These are phyloP conservation scores for Acanthopleura granulata DNA, from an alignment of 2,888 invertebrate species.

Conservation along the genomic window DNA sequence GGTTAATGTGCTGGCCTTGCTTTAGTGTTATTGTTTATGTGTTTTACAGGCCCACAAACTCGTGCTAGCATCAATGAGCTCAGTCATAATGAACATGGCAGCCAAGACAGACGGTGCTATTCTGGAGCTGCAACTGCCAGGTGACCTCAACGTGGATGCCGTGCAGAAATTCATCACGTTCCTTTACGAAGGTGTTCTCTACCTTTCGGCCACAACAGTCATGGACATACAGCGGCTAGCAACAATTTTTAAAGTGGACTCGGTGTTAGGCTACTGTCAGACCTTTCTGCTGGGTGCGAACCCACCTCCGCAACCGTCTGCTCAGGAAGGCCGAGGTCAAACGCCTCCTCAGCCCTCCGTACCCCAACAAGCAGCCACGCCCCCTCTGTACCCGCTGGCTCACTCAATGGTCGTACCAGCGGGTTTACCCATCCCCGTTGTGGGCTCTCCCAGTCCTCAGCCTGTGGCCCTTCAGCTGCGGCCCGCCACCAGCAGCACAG, in stretches of 20 bases:
- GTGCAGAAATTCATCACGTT: constrained; percentile 17
- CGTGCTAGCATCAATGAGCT: constrained; percentile 8
- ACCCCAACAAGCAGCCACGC: background rate
- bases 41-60: constrained; percentile 12
- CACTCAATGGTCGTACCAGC: background rate
- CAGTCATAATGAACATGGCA: constrained; percentile 15
- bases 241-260: constrained; percentile 10
- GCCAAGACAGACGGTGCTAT: constrained; percentile 12
- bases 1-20: no score
- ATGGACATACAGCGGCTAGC: constrained; percentile 4
- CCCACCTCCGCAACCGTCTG: background rate
- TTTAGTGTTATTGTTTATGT: background rate
- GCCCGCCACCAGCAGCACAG: background rate
- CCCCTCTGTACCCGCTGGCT: background rate
- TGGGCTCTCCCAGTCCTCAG: background rate
- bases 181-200: constrained; percentile 4
- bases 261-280: constrained; percentile 3
- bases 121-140: constrained; percentile 11
- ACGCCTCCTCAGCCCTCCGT: background rate
- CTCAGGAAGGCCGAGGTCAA: background rate
- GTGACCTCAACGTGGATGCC: constrained; percentile 14
- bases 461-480: background rate
- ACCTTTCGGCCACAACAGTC: background rate
- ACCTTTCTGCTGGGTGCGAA: background rate
- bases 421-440: background rate